Percentiles rank a stretch among this genome's conserved stretches.
Evolutionary conservation across 2,113 vertebrate genomes (phyloP).

Genomic region (Calyptommatus sinebrachiatus): DNA sequence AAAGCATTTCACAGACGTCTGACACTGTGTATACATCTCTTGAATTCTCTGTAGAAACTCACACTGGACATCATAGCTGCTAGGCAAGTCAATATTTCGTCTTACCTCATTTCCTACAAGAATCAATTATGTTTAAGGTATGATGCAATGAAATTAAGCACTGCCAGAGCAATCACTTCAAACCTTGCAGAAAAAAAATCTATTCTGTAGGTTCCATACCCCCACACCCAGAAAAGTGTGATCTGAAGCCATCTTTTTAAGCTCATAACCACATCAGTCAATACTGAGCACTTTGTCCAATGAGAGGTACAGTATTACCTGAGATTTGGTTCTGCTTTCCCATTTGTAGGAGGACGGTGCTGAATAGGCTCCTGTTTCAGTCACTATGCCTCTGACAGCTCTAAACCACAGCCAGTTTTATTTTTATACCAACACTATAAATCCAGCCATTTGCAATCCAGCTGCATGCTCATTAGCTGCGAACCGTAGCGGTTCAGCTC

Average conservation of each 20-base stretch:
- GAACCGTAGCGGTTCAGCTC: constrained; percentile 81
- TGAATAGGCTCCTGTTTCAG: constrained; percentile 73
- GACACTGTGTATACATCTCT: constrained; percentile 33
- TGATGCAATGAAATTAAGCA: constrained; percentile 43
- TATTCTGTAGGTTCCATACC: constrained; percentile 34
- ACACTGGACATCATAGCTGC: constrained; percentile 15
- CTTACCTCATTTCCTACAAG: constrained; percentile 30
- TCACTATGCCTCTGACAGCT: constrained; percentile 70
- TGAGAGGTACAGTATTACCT: constrained; percentile 64
- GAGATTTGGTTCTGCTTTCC: constrained; percentile 65
- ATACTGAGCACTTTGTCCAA: constrained; percentile 56
- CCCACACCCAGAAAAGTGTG: constrained; percentile 33
- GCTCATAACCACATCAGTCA: constrained; percentile 55
- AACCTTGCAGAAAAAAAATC: constrained; percentile 46
- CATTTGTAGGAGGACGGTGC: constrained; percentile 67
- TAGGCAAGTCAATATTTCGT: constrained; percentile 40
- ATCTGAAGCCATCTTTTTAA: constrained; percentile 50
- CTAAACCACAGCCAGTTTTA: constrained; percentile 81
- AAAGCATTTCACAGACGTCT: constrained; percentile 49
- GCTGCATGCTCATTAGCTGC: constrained; percentile 85
- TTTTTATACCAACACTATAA: constrained; percentile 85
- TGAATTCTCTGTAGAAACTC: constrained; percentile 48
- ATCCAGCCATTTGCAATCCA: constrained; percentile 88
- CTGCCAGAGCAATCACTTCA: constrained; percentile 45
- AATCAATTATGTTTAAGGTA: constrained; percentile 38